phyloP scores from a whole-genome alignment of 2,113 vertebrate species.

The Phalacrocorax carbo region DNA sequence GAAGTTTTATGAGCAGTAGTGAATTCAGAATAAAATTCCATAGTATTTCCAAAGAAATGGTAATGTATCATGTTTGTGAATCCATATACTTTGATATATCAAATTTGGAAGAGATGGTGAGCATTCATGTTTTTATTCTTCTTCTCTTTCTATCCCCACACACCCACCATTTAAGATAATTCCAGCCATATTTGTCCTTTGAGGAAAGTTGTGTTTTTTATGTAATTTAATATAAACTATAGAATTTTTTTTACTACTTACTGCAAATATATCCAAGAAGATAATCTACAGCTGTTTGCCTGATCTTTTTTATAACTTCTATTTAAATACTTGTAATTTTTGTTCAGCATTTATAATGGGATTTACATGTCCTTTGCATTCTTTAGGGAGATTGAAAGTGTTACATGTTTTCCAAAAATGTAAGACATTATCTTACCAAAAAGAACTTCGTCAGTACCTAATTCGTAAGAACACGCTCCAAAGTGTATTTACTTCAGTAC shows the following conservation, averaged over 20 bases:
- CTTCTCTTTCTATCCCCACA: background rate
- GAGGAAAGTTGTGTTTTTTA: background rate
- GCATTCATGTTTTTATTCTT: background rate
- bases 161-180: background rate
- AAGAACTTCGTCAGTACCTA: background rate
- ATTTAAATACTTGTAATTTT: background rate
- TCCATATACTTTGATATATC: background rate
- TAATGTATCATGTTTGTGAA: background rate
- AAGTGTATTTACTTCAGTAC: background rate
- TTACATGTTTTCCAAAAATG: background rate
- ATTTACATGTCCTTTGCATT: background rate
- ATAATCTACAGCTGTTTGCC: background rate
- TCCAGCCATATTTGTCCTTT: background rate
- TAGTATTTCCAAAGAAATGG: background rate
- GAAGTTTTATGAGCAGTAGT: background rate
- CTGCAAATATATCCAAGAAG: background rate
- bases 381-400: background rate
- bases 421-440: background rate
- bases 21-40: background rate
- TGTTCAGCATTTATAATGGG: background rate
- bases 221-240: background rate
- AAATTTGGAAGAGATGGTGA: background rate
- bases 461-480: background rate
- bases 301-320: background rate
- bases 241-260: fast-evolving